Evolutionary conservation across 2,113 vertebrate genomes (phyloP).

Genomic region (Oophaga pumilio): DNA sequence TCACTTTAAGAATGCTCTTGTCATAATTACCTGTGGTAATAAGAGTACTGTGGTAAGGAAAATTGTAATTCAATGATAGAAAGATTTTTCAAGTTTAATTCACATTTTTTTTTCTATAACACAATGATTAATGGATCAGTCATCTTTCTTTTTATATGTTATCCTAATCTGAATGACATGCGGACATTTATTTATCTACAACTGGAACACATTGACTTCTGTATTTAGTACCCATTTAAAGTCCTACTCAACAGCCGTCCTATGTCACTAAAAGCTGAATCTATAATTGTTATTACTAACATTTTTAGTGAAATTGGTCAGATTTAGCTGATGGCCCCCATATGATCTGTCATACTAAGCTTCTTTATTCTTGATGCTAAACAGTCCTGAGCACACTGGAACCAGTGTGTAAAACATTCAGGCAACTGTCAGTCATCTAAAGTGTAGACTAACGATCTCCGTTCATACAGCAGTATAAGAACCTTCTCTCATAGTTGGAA

Average conservation of each 20-base stretch:
- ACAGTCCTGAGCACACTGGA: background rate
- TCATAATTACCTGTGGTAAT: too few relatives aligned
- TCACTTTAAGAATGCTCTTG: too few relatives aligned
- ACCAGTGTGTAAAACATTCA: background rate
- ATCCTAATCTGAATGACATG: background rate
- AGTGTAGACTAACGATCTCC: background rate
- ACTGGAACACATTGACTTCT: background rate
- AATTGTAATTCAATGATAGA: too few relatives aligned
- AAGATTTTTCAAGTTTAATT: background rate
- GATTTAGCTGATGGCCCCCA: slow-evolving; percentile 1
- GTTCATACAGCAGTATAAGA: background rate
- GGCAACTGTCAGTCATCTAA: background rate
- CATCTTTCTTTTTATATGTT: background rate
- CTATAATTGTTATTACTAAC: background rate
- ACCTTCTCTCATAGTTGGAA: background rate
- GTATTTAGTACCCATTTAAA: background rate
- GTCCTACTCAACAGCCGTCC: background rate
- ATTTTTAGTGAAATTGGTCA: background rate
- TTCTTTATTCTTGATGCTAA: background rate
- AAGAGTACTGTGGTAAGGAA: too few relatives aligned
- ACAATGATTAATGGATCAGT: background rate
- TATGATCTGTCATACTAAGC: slow-evolving; percentile 8
- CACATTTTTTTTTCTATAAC: background rate
- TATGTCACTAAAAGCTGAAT: background rate
- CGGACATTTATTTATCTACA: background rate